Conservation (phyloP, 1,140 invertebrate species). For the Drosophila erecta region DNA sequence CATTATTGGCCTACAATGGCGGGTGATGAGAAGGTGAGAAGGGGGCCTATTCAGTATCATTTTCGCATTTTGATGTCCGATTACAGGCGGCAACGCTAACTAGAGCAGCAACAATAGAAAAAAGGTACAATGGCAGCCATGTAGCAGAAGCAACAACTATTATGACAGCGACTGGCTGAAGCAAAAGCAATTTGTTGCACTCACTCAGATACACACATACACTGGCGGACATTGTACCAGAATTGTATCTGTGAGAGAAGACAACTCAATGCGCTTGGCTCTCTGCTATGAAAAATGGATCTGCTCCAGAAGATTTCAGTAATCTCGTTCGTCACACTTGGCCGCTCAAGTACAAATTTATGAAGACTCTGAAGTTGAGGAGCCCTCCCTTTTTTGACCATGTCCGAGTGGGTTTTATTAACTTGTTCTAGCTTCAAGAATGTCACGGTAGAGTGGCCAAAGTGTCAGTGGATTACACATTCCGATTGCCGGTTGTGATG, state of each 20-base stretch:
- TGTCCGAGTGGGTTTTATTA: slow-evolving; percentile 72
- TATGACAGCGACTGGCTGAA: slow-evolving; percentile 73
- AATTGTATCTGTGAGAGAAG: slow-evolving; percentile 61
- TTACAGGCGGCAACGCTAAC: slow-evolving; percentile 61
- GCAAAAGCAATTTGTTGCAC: slow-evolving; percentile 78
- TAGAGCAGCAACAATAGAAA: slow-evolving; percentile 78
- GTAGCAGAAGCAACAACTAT: slow-evolving; percentile 63
- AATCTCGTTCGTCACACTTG: slow-evolving; percentile 85
- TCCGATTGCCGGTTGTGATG: slow-evolving; percentile 56
- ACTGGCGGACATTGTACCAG: slow-evolving; percentile 12
- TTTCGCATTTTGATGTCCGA: slow-evolving; percentile 80
- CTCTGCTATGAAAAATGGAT: slow-evolving; percentile 83
- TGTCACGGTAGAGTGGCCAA: slow-evolving; percentile 71
- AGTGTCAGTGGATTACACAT: slow-evolving; percentile 56
- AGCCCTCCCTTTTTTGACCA: slow-evolving; percentile 12
- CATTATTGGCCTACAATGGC: slow-evolving; percentile 71
- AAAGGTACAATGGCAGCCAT: slow-evolving; percentile 63
- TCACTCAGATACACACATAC: slow-evolving; percentile 44
- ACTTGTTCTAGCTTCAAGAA: slow-evolving; percentile 72
- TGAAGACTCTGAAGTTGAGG: slow-evolving; percentile 47
- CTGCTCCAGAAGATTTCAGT: slow-evolving; percentile 85
- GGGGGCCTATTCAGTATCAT: slow-evolving; percentile 56
- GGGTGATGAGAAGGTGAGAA: slow-evolving; percentile 5
- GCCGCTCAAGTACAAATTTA: slow-evolving; percentile 84
- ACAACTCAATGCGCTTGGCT: slow-evolving; percentile 65